A percentile compares a stretch with the other conserved stretches of the same genome.
Evolutionary conservation across 2,797 vertebrate genomes (phyloP).

Genomic region (Podarcis lilfordi): DNA sequence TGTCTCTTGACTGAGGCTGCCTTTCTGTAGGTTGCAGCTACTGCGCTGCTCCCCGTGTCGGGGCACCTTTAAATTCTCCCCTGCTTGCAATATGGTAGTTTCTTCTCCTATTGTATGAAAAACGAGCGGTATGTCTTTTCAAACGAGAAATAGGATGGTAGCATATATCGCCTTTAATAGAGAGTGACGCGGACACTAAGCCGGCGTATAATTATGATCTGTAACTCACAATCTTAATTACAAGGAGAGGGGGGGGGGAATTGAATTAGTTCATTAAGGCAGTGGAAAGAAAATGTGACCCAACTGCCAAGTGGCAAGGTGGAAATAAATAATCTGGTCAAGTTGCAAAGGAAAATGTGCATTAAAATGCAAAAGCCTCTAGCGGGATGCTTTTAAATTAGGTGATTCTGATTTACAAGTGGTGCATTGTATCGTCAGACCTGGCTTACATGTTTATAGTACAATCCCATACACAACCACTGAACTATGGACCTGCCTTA

Average conservation of each 20-base stretch:
- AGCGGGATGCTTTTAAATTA: constrained; percentile 60
- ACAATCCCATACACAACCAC: background rate
- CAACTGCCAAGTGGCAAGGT: constrained; percentile 81
- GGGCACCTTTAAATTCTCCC: background rate
- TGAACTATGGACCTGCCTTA: too few relatives aligned
- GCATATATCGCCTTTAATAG: constrained; percentile 72
- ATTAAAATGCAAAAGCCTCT: constrained; percentile 75
- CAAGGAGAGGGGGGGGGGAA: constrained; percentile 24
- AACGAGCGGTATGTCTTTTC: constrained; percentile 26
- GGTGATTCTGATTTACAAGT: constrained; percentile 54
- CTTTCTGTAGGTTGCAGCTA: background rate
- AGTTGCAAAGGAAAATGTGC: constrained; percentile 78
- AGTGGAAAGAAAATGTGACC: constrained; percentile 77
- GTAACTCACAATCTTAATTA: constrained; percentile 77
- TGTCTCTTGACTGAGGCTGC: background rate
- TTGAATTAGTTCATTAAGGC: constrained; percentile 78
- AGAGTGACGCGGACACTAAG: constrained; percentile 60
- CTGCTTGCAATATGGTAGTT: background rate
- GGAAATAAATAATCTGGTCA: constrained; percentile 83
- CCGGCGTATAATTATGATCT: constrained; percentile 68
- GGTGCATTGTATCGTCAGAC: constrained; percentile 46
- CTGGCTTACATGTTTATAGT: constrained; percentile 31
- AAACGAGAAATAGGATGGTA: constrained; percentile 51
- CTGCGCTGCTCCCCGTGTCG: background rate
- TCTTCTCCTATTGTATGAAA: constrained; percentile 1